phyloP scores from a whole-genome alignment of 2,797 vertebrate species.

The Notoglanidium macrostoma region DNA sequence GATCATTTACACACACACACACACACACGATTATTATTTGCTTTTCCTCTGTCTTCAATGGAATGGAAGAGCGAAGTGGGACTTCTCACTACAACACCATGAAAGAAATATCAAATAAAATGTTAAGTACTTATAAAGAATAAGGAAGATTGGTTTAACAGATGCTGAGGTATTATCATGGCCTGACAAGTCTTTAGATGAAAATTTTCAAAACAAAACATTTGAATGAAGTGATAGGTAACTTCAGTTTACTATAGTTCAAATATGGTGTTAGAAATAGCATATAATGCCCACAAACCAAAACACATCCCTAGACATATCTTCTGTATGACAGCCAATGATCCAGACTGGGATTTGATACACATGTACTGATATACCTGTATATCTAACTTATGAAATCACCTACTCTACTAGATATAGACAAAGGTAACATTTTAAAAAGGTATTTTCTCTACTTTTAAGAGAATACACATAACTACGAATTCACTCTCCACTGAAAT shows the following conservation, averaged over 20 bases:
- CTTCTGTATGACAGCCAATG: neutral
- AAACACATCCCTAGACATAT: neutral
- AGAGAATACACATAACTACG: neutral
- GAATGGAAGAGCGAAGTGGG: neutral
- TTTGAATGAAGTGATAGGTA: neutral
- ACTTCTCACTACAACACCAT: neutral
- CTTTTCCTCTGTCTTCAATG: neutral
- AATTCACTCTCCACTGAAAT: neutral
- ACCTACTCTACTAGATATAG: too few species aligned
- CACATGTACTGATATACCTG: neutral
- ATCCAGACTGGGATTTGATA: neutral
- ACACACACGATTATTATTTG: too few species aligned
- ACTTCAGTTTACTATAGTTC: neutral
- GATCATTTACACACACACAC: too few species aligned
- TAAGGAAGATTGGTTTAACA: neutral
- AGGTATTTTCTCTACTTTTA: neutral
- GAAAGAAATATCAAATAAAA: neutral
- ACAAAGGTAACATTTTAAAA: too few species aligned
- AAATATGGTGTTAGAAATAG: neutral
- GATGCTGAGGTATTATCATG: neutral
- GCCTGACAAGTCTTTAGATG: neutral
- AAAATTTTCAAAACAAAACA: neutral
- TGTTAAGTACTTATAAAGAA: neutral
- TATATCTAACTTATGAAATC: neutral
- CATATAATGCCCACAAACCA: neutral